Percentiles rank a stretch among this genome's conserved stretches.
Evolutionary conservation across 1,140 invertebrate genomes (phyloP).

Genomic region (Notospermus geniculatus): DNA sequence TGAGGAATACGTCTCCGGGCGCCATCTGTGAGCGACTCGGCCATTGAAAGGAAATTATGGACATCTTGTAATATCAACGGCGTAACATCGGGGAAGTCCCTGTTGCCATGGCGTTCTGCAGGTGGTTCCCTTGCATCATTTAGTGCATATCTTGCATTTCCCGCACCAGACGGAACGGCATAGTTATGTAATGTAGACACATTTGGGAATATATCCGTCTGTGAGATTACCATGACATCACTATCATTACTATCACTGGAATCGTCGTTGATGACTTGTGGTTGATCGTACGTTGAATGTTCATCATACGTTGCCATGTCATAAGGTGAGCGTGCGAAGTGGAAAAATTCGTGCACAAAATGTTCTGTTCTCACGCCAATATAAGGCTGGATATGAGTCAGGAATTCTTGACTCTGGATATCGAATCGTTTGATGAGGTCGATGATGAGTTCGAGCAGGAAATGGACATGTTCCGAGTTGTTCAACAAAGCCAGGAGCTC

Average conservation of each 20-base stretch:
- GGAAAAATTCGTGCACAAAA: conserved; percentile 86
- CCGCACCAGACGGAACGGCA: conserved; percentile 3
- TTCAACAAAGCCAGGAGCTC: conserved; percentile 72
- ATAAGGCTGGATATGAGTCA: conserved; percentile 56
- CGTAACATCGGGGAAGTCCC: background rate
- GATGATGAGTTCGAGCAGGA: conserved; percentile 69
- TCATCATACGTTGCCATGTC: conserved; percentile 70
- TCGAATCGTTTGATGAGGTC: conserved; percentile 67
- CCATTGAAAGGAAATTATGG: background rate
- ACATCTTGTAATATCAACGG: conserved; percentile 11
- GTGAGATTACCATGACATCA: conserved; percentile 30
- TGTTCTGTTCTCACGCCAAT: conserved; percentile 59
- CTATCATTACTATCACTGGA: conserved; percentile 23
- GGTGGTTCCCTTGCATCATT: background rate
- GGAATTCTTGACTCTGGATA: conserved; percentile 74
- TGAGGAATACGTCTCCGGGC: background rate
- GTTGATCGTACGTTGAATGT: conserved; percentile 48
- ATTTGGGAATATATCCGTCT: conserved; percentile 36
- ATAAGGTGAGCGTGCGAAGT: conserved; percentile 80
- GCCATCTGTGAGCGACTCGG: background rate
- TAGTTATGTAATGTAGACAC: conserved; percentile 26
- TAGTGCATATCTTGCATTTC: background rate
- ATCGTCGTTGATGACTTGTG: background rate
- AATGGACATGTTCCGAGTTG: conserved; percentile 62
- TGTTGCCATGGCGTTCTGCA: background rate